Conservation (phyloP, 2,888 invertebrate species). For the Cecidostiba fungosa region DNA sequence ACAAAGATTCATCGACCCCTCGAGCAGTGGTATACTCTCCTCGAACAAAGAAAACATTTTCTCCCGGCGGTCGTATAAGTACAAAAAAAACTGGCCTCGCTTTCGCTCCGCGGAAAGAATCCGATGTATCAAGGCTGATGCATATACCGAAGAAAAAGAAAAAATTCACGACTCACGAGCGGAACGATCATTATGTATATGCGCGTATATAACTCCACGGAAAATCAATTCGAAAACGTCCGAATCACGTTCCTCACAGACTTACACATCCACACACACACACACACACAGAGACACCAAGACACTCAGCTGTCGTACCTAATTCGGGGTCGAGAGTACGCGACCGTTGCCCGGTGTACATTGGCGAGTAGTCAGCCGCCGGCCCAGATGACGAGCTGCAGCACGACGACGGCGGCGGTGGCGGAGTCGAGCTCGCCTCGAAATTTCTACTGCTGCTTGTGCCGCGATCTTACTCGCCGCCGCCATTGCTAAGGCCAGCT, state of each 20-base stretch:
- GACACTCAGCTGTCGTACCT: slow-evolving; percentile 46
- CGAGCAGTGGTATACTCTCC: background rate
- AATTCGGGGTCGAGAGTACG: slow-evolving; percentile 58
- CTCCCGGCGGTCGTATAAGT: background rate
- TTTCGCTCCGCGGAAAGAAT: too few relatives aligned
- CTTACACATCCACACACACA: background rate
- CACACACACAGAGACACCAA: background rate
- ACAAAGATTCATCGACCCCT: background rate
- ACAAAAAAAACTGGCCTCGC: too few relatives aligned
- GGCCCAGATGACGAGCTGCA: slow-evolving; percentile 25
- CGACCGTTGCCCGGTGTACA: slow-evolving; percentile 59
- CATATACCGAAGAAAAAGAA: too few relatives aligned
- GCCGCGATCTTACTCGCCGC: slow-evolving; percentile 30
- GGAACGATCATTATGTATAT: too few relatives aligned
- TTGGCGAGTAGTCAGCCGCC: slow-evolving; percentile 47
- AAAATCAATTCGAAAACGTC: too few relatives aligned
- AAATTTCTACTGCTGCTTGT: slow-evolving; percentile 15
- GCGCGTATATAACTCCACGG: too few relatives aligned
- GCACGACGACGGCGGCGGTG: slow-evolving; percentile 4
- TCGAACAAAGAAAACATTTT: slow-evolving; percentile 57
- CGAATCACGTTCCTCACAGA: too few relatives aligned
- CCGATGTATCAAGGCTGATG: too few relatives aligned
- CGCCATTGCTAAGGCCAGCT: slow-evolving; percentile 31
- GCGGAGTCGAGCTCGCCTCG: background rate
- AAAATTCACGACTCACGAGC: too few relatives aligned